Evolutionary conservation across 1,140 invertebrate genomes (phyloP), one percentile per base, ranked within the genome.

Genomic region (Diabrotica virgifera): DNA sequence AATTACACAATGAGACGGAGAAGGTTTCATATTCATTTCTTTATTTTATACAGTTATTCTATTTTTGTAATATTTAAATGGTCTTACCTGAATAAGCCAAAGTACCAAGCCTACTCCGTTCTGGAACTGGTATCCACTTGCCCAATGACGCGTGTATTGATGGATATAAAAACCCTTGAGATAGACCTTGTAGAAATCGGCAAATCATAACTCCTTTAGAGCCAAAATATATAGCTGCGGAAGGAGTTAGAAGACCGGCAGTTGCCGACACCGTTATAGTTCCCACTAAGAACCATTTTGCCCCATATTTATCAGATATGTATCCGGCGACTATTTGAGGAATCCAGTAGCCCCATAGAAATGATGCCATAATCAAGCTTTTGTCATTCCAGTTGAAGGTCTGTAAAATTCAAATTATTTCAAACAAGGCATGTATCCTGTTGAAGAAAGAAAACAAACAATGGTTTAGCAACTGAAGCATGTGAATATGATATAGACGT

Each of bases 311-410:
- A 60, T 88, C 83, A 0, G 85, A 84, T 0, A 91, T 65, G 66
- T 87, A 84, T 0, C 90, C 90, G 0, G 85, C 89, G 0, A 89
- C 85, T 5, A 93, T 82, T 78, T 78, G 77, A 7, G 85, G 81
- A 0, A 81, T 56, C 2, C 84, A 77, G 62, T 85, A 85, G 11
- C 83, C 83, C 84, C 84, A 87, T 66, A 89, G 90, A 66, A 90
- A 90, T 2, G 88, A 85, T 12, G 84, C 84, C 2, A 89, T 71
- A 36, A 87, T 82, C 3, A 84, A 46, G 6, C 82, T 82, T 69
- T 85, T 75, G 63, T 55, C 79, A 46, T 63, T 79, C 72, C 87
- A 86, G n/a, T 72, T 58, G 59, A 68, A 75, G 0, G 63, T 71
- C 72, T 72, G 65, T 62, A 61, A 66, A 65, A 54, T n/a, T 59